Base-by-base conservation (phyloP, 2,888 invertebrate species). In the Eurois occulta region DNA sequence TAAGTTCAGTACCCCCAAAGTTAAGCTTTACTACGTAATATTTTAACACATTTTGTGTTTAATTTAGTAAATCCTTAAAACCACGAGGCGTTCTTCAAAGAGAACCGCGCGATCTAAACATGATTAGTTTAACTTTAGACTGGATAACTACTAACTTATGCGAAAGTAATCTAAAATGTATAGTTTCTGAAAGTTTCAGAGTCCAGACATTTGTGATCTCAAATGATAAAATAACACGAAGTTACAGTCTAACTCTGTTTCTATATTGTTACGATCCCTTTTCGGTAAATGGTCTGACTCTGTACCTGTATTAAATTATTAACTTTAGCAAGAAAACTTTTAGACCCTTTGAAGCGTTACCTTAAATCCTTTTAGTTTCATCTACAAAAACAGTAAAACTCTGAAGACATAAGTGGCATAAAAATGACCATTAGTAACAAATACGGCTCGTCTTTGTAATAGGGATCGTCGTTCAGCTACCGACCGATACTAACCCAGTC, bases 111-210 rank as follows among this genome's bases (percentile, higher is more conserved):
- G 18, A 62, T 71, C 75, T 72, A 75, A 85, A 76, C 69, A 72
- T 80, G 66, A 66, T 77, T 46, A 75, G 62, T 48, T 13, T 55
- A 1, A 73, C 28, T 81, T 70, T 55, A 66, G 68, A 67, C 65
- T 48, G 48, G 43, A 76, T 46, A 55, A 64, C 46, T 46, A 1
- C 8, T 66, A 75, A 85, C 55, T 75, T 72, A 60, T 48, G 46
- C 38, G 28, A 70, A 83, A 78, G 78, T 83, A 58, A 86, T 86
- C 67, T 76, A 75, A 86, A 86, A 71, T 84, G 64, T 75, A 84
- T 86, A 77, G 77, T 69, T 75, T 60, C 48, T 41, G 64, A 48
- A 83, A 86, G 24, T 80, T 86, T 62, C 60, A 60, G 24, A 35
- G 65, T 48, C 67, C 72, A 55, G 72, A 62, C 46, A 86, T 85